These are phyloP conservation scores for Potamarius usumacintae DNA, from an alignment of 2,113 vertebrate species.

Conservation along the genomic window DNA sequence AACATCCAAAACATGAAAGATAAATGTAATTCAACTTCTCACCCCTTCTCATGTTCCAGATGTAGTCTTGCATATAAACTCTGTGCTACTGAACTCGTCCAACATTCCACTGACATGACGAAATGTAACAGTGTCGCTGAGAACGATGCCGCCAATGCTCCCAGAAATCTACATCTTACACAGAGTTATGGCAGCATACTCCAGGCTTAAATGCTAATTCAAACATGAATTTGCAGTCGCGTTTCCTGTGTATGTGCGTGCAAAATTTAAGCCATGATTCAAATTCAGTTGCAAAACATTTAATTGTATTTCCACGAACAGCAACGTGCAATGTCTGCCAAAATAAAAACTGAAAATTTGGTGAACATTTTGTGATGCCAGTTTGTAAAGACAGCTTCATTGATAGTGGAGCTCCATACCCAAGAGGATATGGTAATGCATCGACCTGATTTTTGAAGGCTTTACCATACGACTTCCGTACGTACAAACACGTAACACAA, in stretches of 20 bases:
- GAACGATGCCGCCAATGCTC: neutral
- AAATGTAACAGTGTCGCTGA: constrained; percentile 9
- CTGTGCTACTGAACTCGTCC: constrained; percentile 18
- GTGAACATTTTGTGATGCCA: neutral
- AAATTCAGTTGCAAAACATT: neutral
- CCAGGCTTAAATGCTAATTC: neutral
- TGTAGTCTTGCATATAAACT: constrained; percentile 3
- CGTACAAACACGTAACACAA: too few species aligned
- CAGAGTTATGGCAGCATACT: neutral
- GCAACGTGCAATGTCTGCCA: neutral
- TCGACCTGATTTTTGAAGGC: too few species aligned
- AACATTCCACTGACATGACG: constrained; percentile 27
- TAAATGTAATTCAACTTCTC: constrained; percentile 47
- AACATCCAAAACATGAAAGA: constrained; percentile 31
- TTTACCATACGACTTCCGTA: too few species aligned
- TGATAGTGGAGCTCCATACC: neutral
- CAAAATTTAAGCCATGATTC: neutral
- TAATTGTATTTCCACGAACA: neutral
- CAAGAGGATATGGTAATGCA: too few species aligned
- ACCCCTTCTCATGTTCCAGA: constrained; percentile 40
- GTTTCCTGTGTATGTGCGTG: neutral
- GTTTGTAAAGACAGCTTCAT: neutral
- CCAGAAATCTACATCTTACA: neutral
- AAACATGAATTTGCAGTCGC: neutral
- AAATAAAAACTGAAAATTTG: neutral